Conservation (phyloP, 2,113 vertebrate genomes). For the Salvelinus fontinalis region DNA sequence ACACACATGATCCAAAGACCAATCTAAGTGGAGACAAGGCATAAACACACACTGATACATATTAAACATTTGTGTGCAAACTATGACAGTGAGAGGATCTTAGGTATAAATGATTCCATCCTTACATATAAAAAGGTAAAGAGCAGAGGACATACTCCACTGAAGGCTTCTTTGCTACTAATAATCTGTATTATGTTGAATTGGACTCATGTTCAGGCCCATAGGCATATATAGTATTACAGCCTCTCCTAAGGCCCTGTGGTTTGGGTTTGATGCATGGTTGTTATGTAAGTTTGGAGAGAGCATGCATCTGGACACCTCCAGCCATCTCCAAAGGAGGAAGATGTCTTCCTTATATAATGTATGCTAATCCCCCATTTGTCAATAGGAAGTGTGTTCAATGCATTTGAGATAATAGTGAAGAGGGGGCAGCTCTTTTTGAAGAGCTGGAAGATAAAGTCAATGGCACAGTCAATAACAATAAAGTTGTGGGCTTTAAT, state of each 20-base stretch:
- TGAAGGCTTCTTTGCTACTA: not conserved
- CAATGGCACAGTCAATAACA: conserved; percentile 80
- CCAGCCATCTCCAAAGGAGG: conserved; percentile 27
- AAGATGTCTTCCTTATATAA: conserved; percentile 62
- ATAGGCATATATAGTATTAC: not conserved
- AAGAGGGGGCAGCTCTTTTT: conserved; percentile 62
- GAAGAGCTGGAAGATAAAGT: conserved; percentile 76
- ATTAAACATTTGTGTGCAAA: conserved; percentile 1
- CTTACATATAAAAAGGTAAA: too few relatives aligned
- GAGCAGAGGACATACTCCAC: not conserved
- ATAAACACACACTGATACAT: not conserved
- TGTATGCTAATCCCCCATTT: conserved; percentile 75
- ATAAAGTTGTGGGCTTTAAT: conserved; percentile 78
- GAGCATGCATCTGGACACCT: conserved; percentile 23
- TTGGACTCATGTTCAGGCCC: not conserved
- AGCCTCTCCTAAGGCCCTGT: not conserved
- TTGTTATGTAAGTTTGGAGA: conserved; percentile 27
- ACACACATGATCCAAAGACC: conserved; percentile 63
- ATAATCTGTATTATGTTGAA: not conserved
- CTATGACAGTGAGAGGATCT: not conserved
- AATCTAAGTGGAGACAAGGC: conserved; percentile 54
- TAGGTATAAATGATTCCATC: not conserved
- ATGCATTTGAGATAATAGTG: conserved; percentile 77
- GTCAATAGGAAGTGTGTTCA: conserved; percentile 75
- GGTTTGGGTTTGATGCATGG: not conserved